These are phyloP conservation scores for Euphydryas editha DNA, from an alignment of 2,888 invertebrate species.

Conservation along the genomic window DNA sequence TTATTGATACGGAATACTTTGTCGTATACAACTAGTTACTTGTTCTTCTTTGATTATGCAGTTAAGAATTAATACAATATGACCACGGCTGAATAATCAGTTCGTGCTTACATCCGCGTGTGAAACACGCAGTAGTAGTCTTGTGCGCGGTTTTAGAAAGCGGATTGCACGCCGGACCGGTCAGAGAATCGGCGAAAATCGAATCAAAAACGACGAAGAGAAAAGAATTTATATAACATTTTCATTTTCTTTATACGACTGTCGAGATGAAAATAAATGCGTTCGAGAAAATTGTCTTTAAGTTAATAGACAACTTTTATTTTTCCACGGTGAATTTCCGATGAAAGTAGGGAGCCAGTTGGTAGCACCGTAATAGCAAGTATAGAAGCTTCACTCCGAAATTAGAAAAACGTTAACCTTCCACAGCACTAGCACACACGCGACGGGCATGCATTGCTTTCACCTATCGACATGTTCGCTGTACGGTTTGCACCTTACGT, in stretches of 20 bases:
- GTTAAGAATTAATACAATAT: constrained; percentile 35
- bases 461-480: constrained; percentile 68
- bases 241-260: constrained; percentile 21
- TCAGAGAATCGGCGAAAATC: constrained; percentile 61
- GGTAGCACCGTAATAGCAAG: constrained; percentile 63
- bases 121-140: constrained; percentile 61
- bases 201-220: constrained; percentile 55
- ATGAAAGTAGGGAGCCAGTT: constrained; percentile 68
- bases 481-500: constrained; percentile 44
- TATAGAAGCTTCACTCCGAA: constrained; percentile 68
- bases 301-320: constrained; percentile 59
- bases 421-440: constrained; percentile 69
- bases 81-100: constrained; percentile 42
- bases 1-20: constrained; percentile 14
- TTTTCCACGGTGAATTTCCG: constrained; percentile 72
- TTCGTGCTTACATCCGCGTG: constrained; percentile 68
- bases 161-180: constrained; percentile 71
- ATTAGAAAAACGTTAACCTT: constrained; percentile 79
- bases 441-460: constrained; percentile 69
- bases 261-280: constrained; percentile 30
- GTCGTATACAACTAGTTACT: neutral
- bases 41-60: constrained; percentile 26
- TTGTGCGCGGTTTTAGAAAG: constrained; percentile 74
- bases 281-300: constrained; percentile 51
- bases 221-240: constrained; percentile 50